phyloP scores from a whole-genome alignment of 2,797 vertebrate genomes.

The Mionectes olivaceus region DNA sequence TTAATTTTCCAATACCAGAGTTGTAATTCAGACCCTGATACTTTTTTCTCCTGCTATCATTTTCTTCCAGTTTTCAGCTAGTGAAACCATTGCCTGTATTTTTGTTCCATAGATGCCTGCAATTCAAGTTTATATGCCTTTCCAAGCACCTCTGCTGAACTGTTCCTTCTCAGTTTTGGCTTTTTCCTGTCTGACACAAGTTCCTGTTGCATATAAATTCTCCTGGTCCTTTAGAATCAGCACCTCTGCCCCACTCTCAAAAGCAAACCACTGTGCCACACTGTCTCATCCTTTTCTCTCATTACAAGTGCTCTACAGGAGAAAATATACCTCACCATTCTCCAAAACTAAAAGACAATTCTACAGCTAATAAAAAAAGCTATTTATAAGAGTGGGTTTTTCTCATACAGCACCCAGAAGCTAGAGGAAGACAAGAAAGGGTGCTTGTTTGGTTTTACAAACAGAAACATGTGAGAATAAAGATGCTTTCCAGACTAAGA shows the following conservation, averaged over 20 bases:
- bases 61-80: background rate
- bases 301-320: background rate
- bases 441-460: background rate
- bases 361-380: background rate
- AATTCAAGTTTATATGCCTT: background rate
- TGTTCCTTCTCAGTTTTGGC: background rate
- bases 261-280: background rate
- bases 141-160: background rate
- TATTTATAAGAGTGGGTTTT: background rate
- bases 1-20: background rate
- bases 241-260: background rate
- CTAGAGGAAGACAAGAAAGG: fast-evolving
- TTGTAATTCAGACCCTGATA: background rate
- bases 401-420: background rate
- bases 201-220: fast-evolving
- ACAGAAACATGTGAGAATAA: background rate
- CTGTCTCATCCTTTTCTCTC: background rate
- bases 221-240: background rate
- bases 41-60: background rate
- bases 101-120: background rate
- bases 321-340: background rate
- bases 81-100: background rate
- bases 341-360: background rate
- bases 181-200: background rate
- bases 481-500: background rate